Conservation (phyloP, 2,888 invertebrate genomes). For the Willowsia nigromaculata region DNA sequence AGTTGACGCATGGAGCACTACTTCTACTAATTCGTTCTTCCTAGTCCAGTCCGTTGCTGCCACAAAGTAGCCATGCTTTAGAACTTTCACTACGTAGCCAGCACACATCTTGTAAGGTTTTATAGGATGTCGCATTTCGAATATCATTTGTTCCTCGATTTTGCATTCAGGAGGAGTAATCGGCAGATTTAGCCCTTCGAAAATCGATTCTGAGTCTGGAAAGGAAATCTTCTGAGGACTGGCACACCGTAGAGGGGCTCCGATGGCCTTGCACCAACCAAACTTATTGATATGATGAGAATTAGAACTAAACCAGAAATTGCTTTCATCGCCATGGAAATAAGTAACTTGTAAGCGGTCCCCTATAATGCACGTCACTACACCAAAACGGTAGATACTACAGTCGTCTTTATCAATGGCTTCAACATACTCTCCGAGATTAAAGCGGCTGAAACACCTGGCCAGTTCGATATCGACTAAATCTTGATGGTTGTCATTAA, state of each 20-base stretch:
- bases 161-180: neutral
- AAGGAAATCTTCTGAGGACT: neutral
- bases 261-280: conserved; percentile 34
- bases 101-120: conserved; percentile 26
- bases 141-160: conserved; percentile 23
- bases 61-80: conserved; percentile 65
- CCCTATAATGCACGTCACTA: neutral
- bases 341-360: conserved; percentile 15
- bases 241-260: neutral
- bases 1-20: conserved; percentile 24
- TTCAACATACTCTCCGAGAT: conserved; percentile 1
- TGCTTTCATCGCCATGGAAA: neutral
- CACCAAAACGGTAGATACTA: neutral
- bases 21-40: neutral
- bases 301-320: conserved; percentile 17
- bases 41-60: conserved; percentile 52
- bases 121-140: conserved; percentile 65
- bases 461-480: neutral
- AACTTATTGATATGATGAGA: conserved; percentile 20
- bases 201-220: neutral
- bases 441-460: neutral
- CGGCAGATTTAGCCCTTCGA: neutral
- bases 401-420: neutral
- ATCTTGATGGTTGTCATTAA: neutral
- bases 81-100: conserved; percentile 34